Base-by-base conservation (phyloP, 2,888 invertebrate species). In the Fissipunctia ypsillon region DNA sequence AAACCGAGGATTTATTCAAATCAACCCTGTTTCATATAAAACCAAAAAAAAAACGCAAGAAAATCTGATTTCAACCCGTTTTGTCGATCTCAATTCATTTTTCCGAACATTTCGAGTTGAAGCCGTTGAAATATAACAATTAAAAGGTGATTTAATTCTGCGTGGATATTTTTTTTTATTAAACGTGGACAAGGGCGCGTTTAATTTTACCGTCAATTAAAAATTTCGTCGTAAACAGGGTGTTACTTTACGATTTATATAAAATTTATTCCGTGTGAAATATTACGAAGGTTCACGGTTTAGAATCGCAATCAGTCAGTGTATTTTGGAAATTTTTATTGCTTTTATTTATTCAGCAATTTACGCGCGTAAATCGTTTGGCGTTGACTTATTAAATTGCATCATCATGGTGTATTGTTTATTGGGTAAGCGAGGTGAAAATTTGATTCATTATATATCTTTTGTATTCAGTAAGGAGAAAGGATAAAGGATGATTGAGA, bases 161-260 rank as follows among this genome's bases (percentile, higher is more conserved):
- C 41, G 38, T n/a, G 52, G 28, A 71, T 81, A 83, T 79, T 88
- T 61, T 90, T 77, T 87, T 90, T 86, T 87, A 79, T 84, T 86
- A 80, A 85, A 85, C 71, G 52, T 73, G 76, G 78, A 75, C 80
- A 83, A 85, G 83, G 86, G 81, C 68, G 38, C 82, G 78, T 87
- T 87, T 88, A 90, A 89, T 89, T 90, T 87, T 75, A 60, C 60
- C 86, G 90, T 92, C 92, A 93, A 93, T 93, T 93, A 92, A 93
- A 92, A 89, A 88, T 88, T 90, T 90, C 88, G 76, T 88, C 84
- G 88, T 85, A 87, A 78, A 68, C 65, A 72, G 68, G 90, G 87
- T n/a, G n/a, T 91, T 88, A 89, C 85, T 87, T 79, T 79, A 80
- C 83, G 65, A 85, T 88, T 87, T 87, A 87, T 85, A 88, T 89